Base-by-base conservation (phyloP, 2,888 invertebrate species). In the Chymomyza procnemis region DNA sequence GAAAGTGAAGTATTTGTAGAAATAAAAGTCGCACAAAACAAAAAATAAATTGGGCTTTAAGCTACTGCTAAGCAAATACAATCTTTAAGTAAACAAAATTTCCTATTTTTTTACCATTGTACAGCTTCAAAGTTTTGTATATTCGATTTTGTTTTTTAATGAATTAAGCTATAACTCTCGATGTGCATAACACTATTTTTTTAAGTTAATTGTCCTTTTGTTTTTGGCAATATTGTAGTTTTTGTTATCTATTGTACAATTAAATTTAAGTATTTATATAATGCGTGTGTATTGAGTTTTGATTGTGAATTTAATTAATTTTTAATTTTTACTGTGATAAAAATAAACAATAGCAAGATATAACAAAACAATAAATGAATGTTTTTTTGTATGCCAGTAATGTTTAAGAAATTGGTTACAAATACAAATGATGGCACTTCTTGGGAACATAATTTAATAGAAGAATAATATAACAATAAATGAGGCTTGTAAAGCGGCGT, bases 271-370 rank as follows among this genome's bases (percentile, higher is more conserved):
- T 65, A 60, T 61, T 46, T 73, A 61, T 57, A 69, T 69, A 73
- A 66, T 61, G 50, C 61, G 67, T 67, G 73, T 64, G 56, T 69
- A 21, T 65, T 70, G 81, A 79, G 74, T 79, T 81, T 81, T 78
- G 81, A 82, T 83, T 76, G 77, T 76, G 74, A 79, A 78, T 75
- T 82, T 76, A 69, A 78, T 87, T 84, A 78, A 83, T 76, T 85
- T 84, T 85, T 85, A 77, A 79, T 85, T 85, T 88, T 89, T 89
- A 88, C 89, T 89, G 89, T 89, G 89, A 89, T 89, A 88, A 73
- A 74, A 71, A 64, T 54, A 78, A 80, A 73, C 72, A 77, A 83
- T 74, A 73, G 72, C 82, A 80, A 78, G 67, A 69, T 58, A 41
- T 9, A 16, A 63, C 55, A 21, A 50, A 26, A 21, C 26, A 6